Percentiles rank a stretch among this genome's conserved stretches.
phyloP scores from a whole-genome alignment of 2,113 vertebrate species.

The Halcyon malimbica region DNA sequence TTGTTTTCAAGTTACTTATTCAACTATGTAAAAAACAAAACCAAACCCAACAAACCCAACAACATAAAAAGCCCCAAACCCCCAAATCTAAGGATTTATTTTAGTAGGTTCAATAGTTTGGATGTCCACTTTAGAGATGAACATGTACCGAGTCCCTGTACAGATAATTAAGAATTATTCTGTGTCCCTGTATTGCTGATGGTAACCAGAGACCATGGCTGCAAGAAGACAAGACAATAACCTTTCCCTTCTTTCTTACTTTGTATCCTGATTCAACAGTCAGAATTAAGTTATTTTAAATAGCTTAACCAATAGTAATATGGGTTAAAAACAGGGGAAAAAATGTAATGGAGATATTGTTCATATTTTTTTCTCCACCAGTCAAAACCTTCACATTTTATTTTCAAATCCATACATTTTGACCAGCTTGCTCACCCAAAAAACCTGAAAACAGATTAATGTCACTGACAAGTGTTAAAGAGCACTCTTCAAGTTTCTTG shows the following conservation, averaged over 20 bases:
- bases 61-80: background rate
- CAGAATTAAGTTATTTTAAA: background rate
- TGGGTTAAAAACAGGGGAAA: background rate
- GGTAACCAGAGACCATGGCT: background rate
- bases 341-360: background rate
- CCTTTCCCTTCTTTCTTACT: background rate
- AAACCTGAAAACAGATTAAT: background rate
- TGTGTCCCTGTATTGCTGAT: background rate
- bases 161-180: background rate
- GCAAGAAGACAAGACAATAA: background rate
- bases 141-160: background rate
- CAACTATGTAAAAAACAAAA: background rate
- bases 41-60: no score
- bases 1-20: background rate
- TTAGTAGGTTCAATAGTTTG: background rate
- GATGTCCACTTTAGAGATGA: background rate
- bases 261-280: background rate
- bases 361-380: background rate
- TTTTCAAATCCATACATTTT: background rate
- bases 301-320: background rate
- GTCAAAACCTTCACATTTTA: background rate
- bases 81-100: background rate
- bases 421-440: background rate
- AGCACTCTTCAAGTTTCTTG: background rate
- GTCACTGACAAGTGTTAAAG: background rate